phyloP scores from a whole-genome alignment of 2,113 vertebrate species.

The Tetrao urogallus region DNA sequence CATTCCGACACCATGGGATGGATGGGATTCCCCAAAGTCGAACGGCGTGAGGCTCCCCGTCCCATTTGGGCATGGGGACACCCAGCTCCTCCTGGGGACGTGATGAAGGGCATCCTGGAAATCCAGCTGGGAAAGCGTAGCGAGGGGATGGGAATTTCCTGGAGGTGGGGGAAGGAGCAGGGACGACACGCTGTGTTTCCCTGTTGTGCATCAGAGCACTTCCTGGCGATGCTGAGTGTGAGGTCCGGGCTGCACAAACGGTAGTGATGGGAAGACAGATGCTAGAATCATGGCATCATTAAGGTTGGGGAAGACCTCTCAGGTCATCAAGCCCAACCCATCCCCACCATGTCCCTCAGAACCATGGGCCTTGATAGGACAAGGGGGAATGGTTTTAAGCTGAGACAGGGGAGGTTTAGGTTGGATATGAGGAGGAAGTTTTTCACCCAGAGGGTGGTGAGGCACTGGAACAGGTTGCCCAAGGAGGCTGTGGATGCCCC shows the following conservation, averaged over 20 bases:
- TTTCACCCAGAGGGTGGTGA: too few species aligned
- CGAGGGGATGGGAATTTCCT: background rate
- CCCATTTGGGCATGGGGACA: background rate
- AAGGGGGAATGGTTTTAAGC: too few species aligned
- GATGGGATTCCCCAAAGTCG: background rate
- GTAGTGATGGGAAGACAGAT: background rate
- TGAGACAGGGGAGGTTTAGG: too few species aligned
- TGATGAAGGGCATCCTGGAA: background rate
- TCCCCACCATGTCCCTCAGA: too few species aligned
- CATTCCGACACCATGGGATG: background rate
- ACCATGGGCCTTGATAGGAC: too few species aligned
- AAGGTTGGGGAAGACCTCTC: too few species aligned
- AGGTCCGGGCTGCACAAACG: background rate
- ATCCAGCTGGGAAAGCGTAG: accelerated
- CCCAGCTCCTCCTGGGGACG: background rate
- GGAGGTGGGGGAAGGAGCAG: background rate
- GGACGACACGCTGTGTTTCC: background rate
- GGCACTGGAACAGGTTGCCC: too few species aligned
- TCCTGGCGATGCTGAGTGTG: background rate
- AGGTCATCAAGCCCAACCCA: too few species aligned
- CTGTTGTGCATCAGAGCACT: background rate
- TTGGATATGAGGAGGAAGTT: too few species aligned
- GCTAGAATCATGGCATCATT: too few species aligned
- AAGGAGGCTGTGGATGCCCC: too few species aligned
- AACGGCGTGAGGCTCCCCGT: background rate